Conservation (phyloP, 2,888 invertebrate genomes). For the Ectropis crepuscularia region DNA sequence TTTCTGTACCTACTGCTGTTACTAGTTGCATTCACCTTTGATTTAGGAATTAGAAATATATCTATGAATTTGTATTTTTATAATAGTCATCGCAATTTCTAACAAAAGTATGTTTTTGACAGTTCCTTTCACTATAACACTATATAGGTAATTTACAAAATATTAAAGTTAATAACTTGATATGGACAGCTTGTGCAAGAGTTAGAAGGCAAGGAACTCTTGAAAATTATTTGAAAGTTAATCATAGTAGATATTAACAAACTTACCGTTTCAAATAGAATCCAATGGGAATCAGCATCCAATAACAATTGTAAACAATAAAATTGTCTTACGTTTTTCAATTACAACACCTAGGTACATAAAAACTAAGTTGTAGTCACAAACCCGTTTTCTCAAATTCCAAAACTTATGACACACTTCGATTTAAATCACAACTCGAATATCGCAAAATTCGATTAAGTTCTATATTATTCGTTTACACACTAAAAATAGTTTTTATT, state of each 20-base stretch:
- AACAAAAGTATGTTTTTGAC: no score
- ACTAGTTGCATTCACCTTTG: no score
- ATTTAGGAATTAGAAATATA: no score
- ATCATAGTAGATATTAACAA: neutral
- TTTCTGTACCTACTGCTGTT: no score
- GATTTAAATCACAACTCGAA: slow-evolving; percentile 16
- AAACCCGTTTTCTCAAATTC: slow-evolving; percentile 38
- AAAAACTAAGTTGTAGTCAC: slow-evolving; percentile 47
- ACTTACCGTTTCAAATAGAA: slow-evolving; percentile 62
- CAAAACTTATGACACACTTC: slow-evolving; percentile 38
- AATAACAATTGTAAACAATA: slow-evolving; percentile 45
- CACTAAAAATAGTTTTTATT: slow-evolving; percentile 32
- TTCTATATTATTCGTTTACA: slow-evolving; percentile 13
- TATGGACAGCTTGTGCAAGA: no score
- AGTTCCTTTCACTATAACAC: no score
- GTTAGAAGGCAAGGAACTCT: no score
- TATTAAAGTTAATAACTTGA: no score
- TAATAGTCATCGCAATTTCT: no score
- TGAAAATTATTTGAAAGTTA: no score
- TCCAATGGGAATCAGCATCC: slow-evolving; percentile 50
- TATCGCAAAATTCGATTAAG: slow-evolving; percentile 15
- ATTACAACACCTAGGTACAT: slow-evolving; percentile 60
- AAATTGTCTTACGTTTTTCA: slow-evolving; percentile 48
- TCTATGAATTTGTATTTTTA: no score
- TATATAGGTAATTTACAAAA: no score